phyloP scores from a whole-genome alignment of 2,797 vertebrate species.

The Micromesistius poutassou region DNA sequence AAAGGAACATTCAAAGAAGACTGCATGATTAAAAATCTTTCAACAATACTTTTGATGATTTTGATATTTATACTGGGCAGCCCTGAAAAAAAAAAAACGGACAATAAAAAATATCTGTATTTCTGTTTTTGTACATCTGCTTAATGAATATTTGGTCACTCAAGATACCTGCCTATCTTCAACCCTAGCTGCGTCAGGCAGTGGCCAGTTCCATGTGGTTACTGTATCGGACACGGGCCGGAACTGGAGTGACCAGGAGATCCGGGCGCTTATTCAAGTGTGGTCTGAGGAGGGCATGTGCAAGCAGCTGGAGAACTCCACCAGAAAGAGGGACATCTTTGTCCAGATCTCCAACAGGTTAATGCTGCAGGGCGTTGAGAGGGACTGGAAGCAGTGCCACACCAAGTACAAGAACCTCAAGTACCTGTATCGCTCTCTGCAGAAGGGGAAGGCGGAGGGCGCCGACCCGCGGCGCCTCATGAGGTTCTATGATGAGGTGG shows the following conservation, averaged over 20 bases:
- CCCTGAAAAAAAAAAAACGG: neutral
- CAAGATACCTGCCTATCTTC: slow-evolving; percentile 55
- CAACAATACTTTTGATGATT: neutral
- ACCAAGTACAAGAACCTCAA: slow-evolving; percentile 91
- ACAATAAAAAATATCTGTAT: neutral
- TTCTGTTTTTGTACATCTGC: neutral
- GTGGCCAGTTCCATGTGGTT: slow-evolving; percentile 78
- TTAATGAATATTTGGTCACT: slow-evolving; percentile 14
- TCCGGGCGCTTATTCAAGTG: slow-evolving; percentile 79
- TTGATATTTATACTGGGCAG: neutral
- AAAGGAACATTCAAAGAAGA: too few species aligned
- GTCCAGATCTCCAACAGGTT: slow-evolving; percentile 83
- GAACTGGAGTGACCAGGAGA: slow-evolving; percentile 87
- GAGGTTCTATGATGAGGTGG: slow-evolving; percentile 85
- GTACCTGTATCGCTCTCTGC: slow-evolving; percentile 83
- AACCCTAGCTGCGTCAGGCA: slow-evolving; percentile 60
- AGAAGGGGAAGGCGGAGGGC: slow-evolving; percentile 77
- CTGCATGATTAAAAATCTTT: neutral
- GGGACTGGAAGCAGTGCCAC: slow-evolving; percentile 87
- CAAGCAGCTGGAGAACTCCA: slow-evolving; percentile 82
- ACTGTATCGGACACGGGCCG: slow-evolving; percentile 79
- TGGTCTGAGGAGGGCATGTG: slow-evolving; percentile 83
- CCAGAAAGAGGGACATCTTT: slow-evolving; percentile 86
- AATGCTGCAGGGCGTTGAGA: slow-evolving; percentile 81
- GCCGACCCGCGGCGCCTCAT: slow-evolving; percentile 76